Percentiles rank a stretch among this genome's conserved stretches.
These are phyloP conservation scores for Synchiropus splendidus DNA, from an alignment of 2,113 vertebrate genomes.

Conservation along the genomic window DNA sequence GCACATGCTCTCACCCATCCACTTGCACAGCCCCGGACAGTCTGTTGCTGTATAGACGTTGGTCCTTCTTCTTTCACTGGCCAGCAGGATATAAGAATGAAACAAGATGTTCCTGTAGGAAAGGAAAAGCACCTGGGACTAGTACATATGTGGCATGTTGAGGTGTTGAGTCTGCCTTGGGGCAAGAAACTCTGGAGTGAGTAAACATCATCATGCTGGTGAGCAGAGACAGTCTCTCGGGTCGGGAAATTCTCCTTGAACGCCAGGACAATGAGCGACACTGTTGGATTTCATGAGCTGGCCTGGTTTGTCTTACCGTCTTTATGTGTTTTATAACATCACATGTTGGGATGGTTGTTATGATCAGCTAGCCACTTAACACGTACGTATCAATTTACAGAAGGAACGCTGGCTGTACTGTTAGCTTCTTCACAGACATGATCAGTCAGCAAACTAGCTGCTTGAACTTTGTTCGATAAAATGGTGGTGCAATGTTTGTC, in stretches of 20 bases:
- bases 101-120: too few relatives aligned
- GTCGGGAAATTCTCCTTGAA: slow-evolving; percentile 31
- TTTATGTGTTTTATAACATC: slow-evolving; percentile 36
- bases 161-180: slow-evolving; percentile 23
- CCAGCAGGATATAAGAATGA: too few relatives aligned
- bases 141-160: slow-evolving; percentile 23
- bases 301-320: slow-evolving; percentile 17
- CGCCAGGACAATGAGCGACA: slow-evolving; percentile 36
- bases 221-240: slow-evolving; percentile 21
- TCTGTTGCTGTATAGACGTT: too few relatives aligned
- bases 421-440: too few relatives aligned
- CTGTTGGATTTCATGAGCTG: slow-evolving; percentile 33
- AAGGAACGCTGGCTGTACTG: too few relatives aligned
- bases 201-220: slow-evolving; percentile 45
- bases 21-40: too few relatives aligned
- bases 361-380: slow-evolving; percentile 6
- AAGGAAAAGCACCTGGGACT: slow-evolving; percentile 2
- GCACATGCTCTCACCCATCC: too few relatives aligned
- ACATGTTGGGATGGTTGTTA: slow-evolving; percentile 24
- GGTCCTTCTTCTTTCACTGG: slow-evolving; percentile 25
- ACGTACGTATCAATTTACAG: too few relatives aligned
- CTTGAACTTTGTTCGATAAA: too few relatives aligned
- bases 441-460: too few relatives aligned
- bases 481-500: too few relatives aligned
- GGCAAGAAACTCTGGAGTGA: slow-evolving; percentile 34